phyloP scores from a whole-genome alignment of 2,113 vertebrate species.

The Colossoma macropomum region DNA sequence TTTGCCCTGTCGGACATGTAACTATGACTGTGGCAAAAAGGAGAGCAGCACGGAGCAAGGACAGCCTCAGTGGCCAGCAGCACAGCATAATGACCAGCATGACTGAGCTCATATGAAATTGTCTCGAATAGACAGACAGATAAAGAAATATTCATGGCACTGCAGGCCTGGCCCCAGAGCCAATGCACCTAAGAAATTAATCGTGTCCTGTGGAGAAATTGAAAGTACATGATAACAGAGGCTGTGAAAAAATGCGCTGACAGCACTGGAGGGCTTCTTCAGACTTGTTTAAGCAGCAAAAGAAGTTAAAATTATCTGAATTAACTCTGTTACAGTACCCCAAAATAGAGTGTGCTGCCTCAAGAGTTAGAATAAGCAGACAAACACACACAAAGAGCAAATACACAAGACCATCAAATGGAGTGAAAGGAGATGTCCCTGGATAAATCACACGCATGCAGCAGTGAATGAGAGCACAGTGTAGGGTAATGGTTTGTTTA shows the following conservation, averaged over 20 bases:
- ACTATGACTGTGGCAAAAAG: not conserved
- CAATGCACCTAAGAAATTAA: not conserved
- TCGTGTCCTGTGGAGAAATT: not conserved
- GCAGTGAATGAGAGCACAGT: not conserved
- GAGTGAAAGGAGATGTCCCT: not conserved
- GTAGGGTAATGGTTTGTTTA: constrained; percentile 1
- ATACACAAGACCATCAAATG: constrained; percentile 26
- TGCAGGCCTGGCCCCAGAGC: not conserved
- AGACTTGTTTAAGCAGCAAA: not conserved
- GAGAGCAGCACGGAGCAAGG: not conserved
- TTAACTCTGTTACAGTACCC: not conserved
- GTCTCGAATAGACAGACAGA: not conserved
- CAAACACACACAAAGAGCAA: not conserved
- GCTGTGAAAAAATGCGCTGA: not conserved
- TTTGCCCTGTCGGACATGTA: not conserved
- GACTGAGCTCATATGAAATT: not conserved
- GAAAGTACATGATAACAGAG: not conserved
- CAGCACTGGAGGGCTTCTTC: not conserved
- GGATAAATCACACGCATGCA: not conserved
- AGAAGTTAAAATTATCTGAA: not conserved
- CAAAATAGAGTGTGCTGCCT: not conserved
- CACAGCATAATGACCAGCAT: not conserved
- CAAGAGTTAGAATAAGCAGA: not conserved
- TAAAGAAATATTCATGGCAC: not conserved
- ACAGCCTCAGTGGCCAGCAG: not conserved